Conservation (phyloP, 2,888 invertebrate species). For the Cybosia mesomella region DNA sequence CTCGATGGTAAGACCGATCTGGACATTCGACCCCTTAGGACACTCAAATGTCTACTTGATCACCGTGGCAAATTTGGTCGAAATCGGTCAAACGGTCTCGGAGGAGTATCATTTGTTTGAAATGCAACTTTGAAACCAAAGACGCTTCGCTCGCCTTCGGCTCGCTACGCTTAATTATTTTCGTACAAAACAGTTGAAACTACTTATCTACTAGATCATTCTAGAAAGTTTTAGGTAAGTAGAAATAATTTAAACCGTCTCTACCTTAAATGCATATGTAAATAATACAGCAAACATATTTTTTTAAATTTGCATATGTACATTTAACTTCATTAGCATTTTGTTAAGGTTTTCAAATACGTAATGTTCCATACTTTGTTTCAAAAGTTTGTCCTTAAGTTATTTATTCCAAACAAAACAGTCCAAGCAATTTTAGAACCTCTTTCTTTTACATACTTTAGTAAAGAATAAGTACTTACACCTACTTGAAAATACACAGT, state of each 20-base stretch:
- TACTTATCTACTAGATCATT: neutral
- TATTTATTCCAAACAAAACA: neutral
- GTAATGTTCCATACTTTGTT: neutral
- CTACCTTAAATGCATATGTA: neutral
- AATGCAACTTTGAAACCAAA: too few relatives aligned
- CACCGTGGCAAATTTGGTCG: too few relatives aligned
- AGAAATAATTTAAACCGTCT: neutral
- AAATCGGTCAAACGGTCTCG: too few relatives aligned
- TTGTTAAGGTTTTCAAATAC: neutral
- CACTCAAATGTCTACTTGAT: too few relatives aligned
- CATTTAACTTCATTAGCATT: neutral
- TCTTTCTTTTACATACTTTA: neutral
- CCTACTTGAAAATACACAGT: constrained; percentile 1
- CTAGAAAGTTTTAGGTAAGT: neutral
- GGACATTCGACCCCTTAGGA: too few relatives aligned
- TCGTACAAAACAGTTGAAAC: too few relatives aligned
- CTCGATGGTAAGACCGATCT: too few relatives aligned
- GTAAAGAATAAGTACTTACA: too few relatives aligned
- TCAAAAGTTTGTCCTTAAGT: neutral
- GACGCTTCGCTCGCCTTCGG: too few relatives aligned
- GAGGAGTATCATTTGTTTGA: too few relatives aligned
- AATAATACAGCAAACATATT: neutral
- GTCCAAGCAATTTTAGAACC: neutral
- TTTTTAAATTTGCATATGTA: too few relatives aligned
- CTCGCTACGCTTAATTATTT: too few relatives aligned